These are phyloP conservation scores for Agriotes lineatus DNA, from an alignment of 2,888 invertebrate genomes.

Conservation along the genomic window DNA sequence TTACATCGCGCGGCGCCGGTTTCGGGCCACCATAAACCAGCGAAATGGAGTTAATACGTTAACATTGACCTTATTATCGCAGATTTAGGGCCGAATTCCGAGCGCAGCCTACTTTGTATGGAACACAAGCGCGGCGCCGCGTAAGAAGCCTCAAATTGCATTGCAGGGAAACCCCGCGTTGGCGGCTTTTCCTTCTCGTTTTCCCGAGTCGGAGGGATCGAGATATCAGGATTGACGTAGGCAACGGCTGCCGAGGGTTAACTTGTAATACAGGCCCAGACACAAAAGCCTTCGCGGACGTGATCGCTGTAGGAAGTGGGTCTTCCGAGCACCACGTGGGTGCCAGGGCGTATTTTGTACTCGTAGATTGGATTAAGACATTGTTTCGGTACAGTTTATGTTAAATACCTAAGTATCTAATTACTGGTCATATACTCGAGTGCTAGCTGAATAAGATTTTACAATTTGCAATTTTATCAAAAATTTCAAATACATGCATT, in stretches of 20 bases:
- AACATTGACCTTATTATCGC: conserved; percentile 19
- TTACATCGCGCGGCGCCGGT: no score
- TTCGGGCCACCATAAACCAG: neutral
- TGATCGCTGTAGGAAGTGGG: conserved; percentile 25
- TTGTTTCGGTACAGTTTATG: no score
- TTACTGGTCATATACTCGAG: no score
- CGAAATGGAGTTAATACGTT: conserved; percentile 9
- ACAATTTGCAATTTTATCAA: no score
- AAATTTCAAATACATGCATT: no score
- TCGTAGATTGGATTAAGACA: conserved; percentile 5
- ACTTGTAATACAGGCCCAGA: conserved; percentile 28
- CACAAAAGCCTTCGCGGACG: conserved; percentile 31
- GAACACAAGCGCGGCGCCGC: conserved; percentile 2
- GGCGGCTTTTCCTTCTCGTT: neutral
- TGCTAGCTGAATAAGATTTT: no score
- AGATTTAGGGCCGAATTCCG: conserved; percentile 18
- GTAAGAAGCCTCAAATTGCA: conserved; percentile 23
- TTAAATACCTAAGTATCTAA: no score
- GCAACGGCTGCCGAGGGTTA: conserved; percentile 6
- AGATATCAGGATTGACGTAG: conserved; percentile 10
- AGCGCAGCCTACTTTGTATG: conserved; percentile 8
- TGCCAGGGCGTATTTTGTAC: neutral
- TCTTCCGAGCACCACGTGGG: conserved; percentile 1
- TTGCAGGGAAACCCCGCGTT: neutral
- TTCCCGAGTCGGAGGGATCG: neutral